Percentiles rank a stretch among this genome's conserved stretches.
phyloP scores from a whole-genome alignment of 2,113 vertebrate species.

The Neotoma lepida region DNA sequence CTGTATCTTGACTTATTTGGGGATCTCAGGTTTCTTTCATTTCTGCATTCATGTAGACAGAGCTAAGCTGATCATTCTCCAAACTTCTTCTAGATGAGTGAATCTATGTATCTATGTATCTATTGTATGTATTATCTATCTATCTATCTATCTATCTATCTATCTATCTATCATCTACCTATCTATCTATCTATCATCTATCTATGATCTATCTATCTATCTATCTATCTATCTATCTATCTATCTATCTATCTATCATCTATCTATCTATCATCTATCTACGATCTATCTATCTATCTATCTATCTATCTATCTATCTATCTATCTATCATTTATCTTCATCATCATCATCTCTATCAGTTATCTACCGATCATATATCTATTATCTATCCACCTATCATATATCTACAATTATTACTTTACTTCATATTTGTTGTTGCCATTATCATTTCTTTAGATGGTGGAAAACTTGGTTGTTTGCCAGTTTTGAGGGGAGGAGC shows the following conservation, averaged over 20 bases:
- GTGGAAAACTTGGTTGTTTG: neutral
- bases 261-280: neutral
- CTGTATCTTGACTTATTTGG: neutral
- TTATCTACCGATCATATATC: neutral
- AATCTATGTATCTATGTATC: too few relatives aligned
- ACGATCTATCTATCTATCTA: too few relatives aligned
- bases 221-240: too few relatives aligned
- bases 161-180: too few relatives aligned
- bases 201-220: too few relatives aligned
- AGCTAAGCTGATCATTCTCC: neutral
- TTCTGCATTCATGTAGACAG: neutral
- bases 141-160: too few relatives aligned
- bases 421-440: neutral
- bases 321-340: neutral
- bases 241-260: neutral
- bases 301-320: neutral
- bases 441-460: neutral
- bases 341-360: neutral
- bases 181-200: too few relatives aligned
- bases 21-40: neutral
- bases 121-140: too few relatives aligned
- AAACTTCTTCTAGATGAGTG: neutral
- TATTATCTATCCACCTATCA: too few relatives aligned
- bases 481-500: neutral
- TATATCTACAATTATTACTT: neutral